A percentile compares a stretch with the other conserved stretches of the same genome.
These are phyloP conservation scores for Etheostoma cragini DNA, from an alignment of 2,113 vertebrate genomes.

Conservation along the genomic window DNA sequence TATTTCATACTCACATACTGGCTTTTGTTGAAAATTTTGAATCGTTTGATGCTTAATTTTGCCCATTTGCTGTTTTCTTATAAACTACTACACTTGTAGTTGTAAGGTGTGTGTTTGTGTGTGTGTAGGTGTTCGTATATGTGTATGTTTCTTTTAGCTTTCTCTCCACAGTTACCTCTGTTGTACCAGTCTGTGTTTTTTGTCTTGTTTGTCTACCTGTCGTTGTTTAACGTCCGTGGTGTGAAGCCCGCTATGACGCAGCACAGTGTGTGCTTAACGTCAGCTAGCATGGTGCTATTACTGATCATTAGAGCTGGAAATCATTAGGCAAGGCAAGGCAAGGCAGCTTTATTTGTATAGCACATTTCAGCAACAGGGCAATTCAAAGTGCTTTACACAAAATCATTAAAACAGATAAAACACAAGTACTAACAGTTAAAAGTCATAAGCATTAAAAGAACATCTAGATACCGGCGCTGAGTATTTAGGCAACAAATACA, in stretches of 20 bases:
- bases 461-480: too few species aligned
- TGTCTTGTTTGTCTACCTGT: conserved; percentile 29
- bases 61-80: conserved; percentile 31
- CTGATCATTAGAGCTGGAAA: background rate
- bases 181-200: background rate
- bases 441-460: too few species aligned
- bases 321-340: too few species aligned
- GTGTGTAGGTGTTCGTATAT: background rate
- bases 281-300: background rate
- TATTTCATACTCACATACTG: background rate
- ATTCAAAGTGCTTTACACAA: too few species aligned
- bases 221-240: conserved; percentile 9
- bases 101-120: conserved; percentile 25
- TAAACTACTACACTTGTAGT: conserved; percentile 44
- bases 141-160: conserved; percentile 18
- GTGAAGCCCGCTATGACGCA: too few species aligned
- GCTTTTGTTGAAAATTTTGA: background rate
- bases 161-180: conserved; percentile 41
- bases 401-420: too few species aligned
- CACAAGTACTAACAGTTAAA: too few species aligned
- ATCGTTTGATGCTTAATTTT: background rate
- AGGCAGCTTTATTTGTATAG: too few species aligned
- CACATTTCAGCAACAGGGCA: too few species aligned
- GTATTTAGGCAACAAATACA: too few species aligned
- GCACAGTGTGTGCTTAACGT: background rate